Base-by-base conservation (phyloP, 2,797 vertebrate genomes). In the Remorina albescens region DNA sequence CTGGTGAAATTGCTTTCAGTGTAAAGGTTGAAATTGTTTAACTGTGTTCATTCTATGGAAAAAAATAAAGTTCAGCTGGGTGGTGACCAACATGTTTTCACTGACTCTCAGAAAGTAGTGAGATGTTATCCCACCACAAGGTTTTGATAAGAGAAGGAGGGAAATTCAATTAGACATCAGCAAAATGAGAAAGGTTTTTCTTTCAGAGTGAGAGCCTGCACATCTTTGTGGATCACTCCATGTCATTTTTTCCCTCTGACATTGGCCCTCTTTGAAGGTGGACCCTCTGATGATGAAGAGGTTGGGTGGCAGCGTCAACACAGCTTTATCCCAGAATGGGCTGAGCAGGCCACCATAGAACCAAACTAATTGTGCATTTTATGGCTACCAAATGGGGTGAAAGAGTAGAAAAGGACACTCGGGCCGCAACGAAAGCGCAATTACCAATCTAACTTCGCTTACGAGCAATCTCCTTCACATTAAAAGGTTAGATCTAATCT, bases 1-100 rank as follows among this genome's bases (percentile, higher is more conserved):
- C 86, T 71, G 55, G 84, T 89, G 84, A 91, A 92, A 92, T 89
- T 91, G 83, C 81, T 87, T 89, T 82, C 25, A 72, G 71, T 62
- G 42, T 25, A 71, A 76, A 42, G 61, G 36, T 49, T 19, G 8
- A 58, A 56, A 37, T 44, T 70, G 73, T 71, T 82, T 64, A 59
- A 36, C 62, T 54, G 28, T 50, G 70, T 78, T 89, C 56, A 71
- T 70, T 81, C 69, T 59, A 36, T 11, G 47, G 64, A 50, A 19
- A 56, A 62, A 75, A 80, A 60, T 74, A 65, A 76, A 85, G 79
- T 66, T 47, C 67, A 69, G 44, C 50, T 36, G 50, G 30, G 54
- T 62, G 25, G 64, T 25, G 63, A 46, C 47, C 68, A 11, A 28
- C 1, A 21, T 54, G 67, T 74, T 87, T 80, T 65, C 67, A 74